Evolutionary conservation across 2,888 invertebrate species (phyloP).

Genomic region (Endotricha flammealis): DNA sequence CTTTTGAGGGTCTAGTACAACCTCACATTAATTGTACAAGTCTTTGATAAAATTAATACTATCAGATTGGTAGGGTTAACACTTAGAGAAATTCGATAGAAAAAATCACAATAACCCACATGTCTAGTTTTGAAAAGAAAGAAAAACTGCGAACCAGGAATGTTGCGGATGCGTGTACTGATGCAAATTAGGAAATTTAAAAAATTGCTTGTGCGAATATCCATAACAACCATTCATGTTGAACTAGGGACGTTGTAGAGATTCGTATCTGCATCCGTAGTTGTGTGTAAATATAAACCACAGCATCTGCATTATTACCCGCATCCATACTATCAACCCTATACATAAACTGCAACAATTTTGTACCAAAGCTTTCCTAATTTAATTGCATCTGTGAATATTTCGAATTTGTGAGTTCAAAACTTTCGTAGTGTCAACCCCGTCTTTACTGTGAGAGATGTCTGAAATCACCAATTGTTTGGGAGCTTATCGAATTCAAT

Average conservation of each 20-base stretch:
- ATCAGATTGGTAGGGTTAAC: slow-evolving; percentile 37
- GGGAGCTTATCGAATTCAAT: not conserved
- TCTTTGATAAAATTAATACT: slow-evolving; percentile 53
- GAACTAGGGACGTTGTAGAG: too few species aligned
- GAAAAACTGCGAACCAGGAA: not conserved
- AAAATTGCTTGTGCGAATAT: too few species aligned
- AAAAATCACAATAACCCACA: too few species aligned
- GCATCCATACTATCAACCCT: not conserved
- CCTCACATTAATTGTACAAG: slow-evolving; percentile 45
- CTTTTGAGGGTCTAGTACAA: slow-evolving; percentile 31
- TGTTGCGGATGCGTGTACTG: too few species aligned
- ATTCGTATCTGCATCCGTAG: too few species aligned
- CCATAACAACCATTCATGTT: too few species aligned
- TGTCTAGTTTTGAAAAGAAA: too few species aligned
- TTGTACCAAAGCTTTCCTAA: slow-evolving; percentile 51
- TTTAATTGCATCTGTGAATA: slow-evolving; percentile 49
- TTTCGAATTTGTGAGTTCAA: slow-evolving; percentile 37
- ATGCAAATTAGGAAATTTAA: too few species aligned
- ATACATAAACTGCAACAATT: slow-evolving; percentile 19
- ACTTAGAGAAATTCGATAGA: too few species aligned
- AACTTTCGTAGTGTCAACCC: slow-evolving; percentile 35
- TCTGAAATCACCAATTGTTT: slow-evolving; percentile 7
- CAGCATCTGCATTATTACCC: too few species aligned
- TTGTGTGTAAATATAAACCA: too few species aligned
- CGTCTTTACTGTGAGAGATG: slow-evolving; percentile 38